These are phyloP conservation scores for Pediacus dermestoides DNA, from an alignment of 2,888 invertebrate genomes.

Conservation along the genomic window DNA sequence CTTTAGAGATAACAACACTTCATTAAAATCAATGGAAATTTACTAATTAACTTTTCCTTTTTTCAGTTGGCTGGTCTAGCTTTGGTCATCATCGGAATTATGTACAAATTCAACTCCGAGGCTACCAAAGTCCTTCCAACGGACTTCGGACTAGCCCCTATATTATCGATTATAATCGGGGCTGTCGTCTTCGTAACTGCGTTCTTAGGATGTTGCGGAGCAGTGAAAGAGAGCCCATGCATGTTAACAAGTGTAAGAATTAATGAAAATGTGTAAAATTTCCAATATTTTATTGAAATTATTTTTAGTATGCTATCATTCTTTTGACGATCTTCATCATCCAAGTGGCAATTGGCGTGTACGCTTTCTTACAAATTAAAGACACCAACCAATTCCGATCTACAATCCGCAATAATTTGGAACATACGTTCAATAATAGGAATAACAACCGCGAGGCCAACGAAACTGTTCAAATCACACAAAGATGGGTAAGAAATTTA, in stretches of 20 bases:
- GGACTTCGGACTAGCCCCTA: slow-evolving; percentile 56
- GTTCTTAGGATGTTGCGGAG: slow-evolving; percentile 50
- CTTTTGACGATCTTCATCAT: slow-evolving; percentile 68
- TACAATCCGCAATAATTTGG: slow-evolving; percentile 31
- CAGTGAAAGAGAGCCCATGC: slow-evolving; percentile 49
- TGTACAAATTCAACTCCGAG: slow-evolving; percentile 58
- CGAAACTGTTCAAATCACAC: slow-evolving; percentile 59
- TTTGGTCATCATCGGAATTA: slow-evolving; percentile 63
- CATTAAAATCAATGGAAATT: background rate
- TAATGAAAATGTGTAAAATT: background rate
- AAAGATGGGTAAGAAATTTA: slow-evolving; percentile 54
- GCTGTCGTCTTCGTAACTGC: slow-evolving; percentile 57
- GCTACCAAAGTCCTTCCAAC: slow-evolving; percentile 32
- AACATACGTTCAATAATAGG: slow-evolving; percentile 49
- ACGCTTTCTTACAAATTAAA: slow-evolving; percentile 62
- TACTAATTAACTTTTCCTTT: slow-evolving; percentile 21
- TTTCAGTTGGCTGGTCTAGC: slow-evolving; percentile 69
- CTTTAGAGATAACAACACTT: no score
- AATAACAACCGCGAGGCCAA: slow-evolving; percentile 50
- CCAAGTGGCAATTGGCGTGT: slow-evolving; percentile 67
- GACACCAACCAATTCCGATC: slow-evolving; percentile 50
- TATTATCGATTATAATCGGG: slow-evolving; percentile 66
- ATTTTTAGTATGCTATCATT: slow-evolving; percentile 68
- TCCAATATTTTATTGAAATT: slow-evolving; percentile 10
- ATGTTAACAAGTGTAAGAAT: slow-evolving; percentile 46